These are phyloP conservation scores for Netelia virgata DNA, from an alignment of 2,888 invertebrate genomes.

Conservation along the genomic window DNA sequence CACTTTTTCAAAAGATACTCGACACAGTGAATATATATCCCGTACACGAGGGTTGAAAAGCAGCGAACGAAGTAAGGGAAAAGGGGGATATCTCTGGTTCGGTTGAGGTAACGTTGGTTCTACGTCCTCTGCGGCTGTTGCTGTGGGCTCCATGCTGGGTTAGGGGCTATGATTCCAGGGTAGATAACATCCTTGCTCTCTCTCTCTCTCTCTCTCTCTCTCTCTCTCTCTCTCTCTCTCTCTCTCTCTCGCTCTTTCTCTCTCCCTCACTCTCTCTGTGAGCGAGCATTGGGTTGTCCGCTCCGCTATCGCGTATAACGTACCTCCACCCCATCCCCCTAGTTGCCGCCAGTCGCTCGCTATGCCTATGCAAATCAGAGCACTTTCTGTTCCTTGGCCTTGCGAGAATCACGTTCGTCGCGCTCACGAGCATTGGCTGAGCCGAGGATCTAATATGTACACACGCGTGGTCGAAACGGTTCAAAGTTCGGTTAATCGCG, in stretches of 20 bases:
- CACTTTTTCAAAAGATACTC: background rate
- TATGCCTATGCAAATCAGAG: slow-evolving; percentile 61
- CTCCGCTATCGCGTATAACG: background rate
- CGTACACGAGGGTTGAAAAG: slow-evolving; percentile 19
- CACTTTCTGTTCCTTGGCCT: slow-evolving; percentile 41
- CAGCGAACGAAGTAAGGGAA: background rate
- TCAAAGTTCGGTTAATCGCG: slow-evolving; percentile 53
- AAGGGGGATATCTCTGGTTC: background rate
- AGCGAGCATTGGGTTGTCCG: background rate
- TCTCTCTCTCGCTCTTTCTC: too few relatives aligned
- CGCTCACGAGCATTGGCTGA: slow-evolving; percentile 25
- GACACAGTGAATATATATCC: background rate
- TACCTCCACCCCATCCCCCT: slow-evolving; percentile 4
- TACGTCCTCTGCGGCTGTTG: slow-evolving; percentile 16
- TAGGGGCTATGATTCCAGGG: slow-evolving; percentile 32
- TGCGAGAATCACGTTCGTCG: slow-evolving; percentile 46
- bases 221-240: too few relatives aligned
- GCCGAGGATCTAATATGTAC: slow-evolving; percentile 50
- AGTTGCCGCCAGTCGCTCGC: slow-evolving; percentile 14
- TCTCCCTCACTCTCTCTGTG: background rate
- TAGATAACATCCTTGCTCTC: slow-evolving; percentile 41
- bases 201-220: too few relatives aligned
- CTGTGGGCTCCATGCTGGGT: slow-evolving; percentile 2
- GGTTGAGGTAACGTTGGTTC: slow-evolving; percentile 6
- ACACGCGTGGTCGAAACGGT: slow-evolving; percentile 39